phyloP scores from a whole-genome alignment of 1,140 invertebrate species.

The Formica exsecta region DNA sequence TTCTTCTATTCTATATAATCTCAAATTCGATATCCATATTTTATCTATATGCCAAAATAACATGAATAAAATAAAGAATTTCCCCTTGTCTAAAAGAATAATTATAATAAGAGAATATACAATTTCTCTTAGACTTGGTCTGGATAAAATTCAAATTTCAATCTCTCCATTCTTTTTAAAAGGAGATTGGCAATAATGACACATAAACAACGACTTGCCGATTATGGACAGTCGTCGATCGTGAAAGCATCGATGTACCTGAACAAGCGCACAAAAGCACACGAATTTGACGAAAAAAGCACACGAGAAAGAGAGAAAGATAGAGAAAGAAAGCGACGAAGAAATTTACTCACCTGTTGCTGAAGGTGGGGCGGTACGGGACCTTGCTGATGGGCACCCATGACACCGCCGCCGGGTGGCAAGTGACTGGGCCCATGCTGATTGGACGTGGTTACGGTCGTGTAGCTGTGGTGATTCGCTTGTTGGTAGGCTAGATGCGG shows the following conservation, averaged over 20 bases:
- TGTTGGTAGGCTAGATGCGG: slow-evolving; percentile 87
- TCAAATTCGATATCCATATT: slow-evolving; percentile 13
- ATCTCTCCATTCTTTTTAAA: slow-evolving; percentile 2
- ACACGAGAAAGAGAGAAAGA: slow-evolving; percentile 27
- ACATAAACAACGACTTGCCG: not conserved
- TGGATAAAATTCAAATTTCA: not conserved
- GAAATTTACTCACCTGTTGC: slow-evolving; percentile 86
- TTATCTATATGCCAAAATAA: not conserved
- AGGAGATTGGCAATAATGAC: not conserved
- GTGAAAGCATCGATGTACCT: slow-evolving; percentile 26
- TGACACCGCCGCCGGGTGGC: slow-evolving; percentile 78
- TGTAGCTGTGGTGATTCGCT: slow-evolving; percentile 87
- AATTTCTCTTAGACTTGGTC: not conserved
- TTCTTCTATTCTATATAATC: not conserved
- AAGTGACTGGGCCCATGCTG: slow-evolving; percentile 83
- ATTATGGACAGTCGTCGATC: slow-evolving; percentile 1
- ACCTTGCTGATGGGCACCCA: slow-evolving; percentile 85
- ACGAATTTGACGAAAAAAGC: not conserved
- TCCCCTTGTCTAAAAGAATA: not conserved
- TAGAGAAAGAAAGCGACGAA: slow-evolving; percentile 48
- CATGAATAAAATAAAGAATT: not conserved
- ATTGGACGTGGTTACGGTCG: slow-evolving; percentile 86
- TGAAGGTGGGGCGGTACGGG: slow-evolving; percentile 85
- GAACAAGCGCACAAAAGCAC: slow-evolving; percentile 47
- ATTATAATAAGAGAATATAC: slow-evolving; percentile 6